Conservation (phyloP, 2,113 vertebrate species). For the Aegotheles bennettii region DNA sequence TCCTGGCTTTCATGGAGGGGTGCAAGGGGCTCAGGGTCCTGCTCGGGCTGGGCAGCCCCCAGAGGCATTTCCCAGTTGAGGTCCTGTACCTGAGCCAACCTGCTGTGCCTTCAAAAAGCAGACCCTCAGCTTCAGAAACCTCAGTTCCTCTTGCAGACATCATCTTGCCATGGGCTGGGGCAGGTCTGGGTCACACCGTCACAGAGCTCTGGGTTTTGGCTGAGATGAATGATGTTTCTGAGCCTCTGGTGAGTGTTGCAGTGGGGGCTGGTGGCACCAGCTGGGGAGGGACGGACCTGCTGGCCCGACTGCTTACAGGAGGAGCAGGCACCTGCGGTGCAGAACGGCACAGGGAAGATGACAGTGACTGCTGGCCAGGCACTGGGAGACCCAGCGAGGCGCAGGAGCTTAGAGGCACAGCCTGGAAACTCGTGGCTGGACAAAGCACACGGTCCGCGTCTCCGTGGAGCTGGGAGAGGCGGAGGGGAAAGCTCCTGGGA, state of each 20-base stretch:
- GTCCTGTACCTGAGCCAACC: not conserved
- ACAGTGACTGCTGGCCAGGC: not conserved
- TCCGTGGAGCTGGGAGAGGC: fast-evolving
- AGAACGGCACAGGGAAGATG: not conserved
- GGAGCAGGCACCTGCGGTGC: not conserved
- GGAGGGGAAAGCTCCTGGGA: constrained; percentile 33
- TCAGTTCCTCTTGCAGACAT: not conserved
- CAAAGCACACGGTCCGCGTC: fast-evolving
- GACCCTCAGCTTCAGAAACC: not conserved
- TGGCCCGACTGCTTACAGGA: not conserved
- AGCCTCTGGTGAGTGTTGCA: not conserved
- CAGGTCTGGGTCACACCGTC: not conserved
- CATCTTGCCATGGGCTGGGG: fast-evolving
- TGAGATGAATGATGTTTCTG: not conserved
- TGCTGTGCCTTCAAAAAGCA: not conserved
- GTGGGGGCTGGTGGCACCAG: not conserved
- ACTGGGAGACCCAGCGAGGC: not conserved
- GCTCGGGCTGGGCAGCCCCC: not conserved
- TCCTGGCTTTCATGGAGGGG: not conserved
- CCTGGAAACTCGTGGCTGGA: not conserved
- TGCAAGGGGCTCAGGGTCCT: not conserved
- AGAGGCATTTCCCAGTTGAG: not conserved
- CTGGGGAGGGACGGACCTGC: not conserved
- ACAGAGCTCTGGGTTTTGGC: not conserved
- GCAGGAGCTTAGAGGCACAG: not conserved